Evolutionary conservation across 2,797 vertebrate species (phyloP).

Genomic region (Anguilla megastoma): DNA sequence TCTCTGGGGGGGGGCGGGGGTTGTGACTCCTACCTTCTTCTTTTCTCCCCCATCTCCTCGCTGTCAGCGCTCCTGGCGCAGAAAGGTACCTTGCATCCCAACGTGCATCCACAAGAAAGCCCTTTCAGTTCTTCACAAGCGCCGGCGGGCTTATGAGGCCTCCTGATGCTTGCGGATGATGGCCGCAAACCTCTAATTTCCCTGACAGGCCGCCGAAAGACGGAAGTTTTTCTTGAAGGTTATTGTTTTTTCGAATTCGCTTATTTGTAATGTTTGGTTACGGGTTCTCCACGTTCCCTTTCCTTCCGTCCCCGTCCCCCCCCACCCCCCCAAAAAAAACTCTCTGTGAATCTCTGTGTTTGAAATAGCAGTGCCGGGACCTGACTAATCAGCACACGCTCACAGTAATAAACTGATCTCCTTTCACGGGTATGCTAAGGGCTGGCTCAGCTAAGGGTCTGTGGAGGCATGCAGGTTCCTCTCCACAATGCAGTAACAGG

Average conservation of each 20-base stretch:
- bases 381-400: slow-evolving; percentile 49
- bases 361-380: slow-evolving; percentile 36
- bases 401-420: slow-evolving; percentile 48
- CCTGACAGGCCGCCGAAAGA: slow-evolving; percentile 76
- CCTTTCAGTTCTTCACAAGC: slow-evolving; percentile 85
- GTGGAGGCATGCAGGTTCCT: neutral
- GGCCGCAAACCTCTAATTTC: slow-evolving; percentile 97
- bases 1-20: neutral
- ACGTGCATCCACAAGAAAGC: slow-evolving; percentile 83
- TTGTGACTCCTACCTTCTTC: slow-evolving; percentile 47
- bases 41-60: slow-evolving; percentile 78
- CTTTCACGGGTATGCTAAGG: neutral
- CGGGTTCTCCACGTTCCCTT: slow-evolving; percentile 26
- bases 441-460: neutral
- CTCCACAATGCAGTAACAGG: neutral
- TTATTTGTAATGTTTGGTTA: slow-evolving; percentile 44
- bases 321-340: neutral
- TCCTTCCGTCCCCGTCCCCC: slow-evolving; percentile 21
- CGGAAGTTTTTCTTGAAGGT: slow-evolving; percentile 65
- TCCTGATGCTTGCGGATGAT: slow-evolving; percentile 81
- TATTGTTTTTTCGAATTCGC: slow-evolving; percentile 75
- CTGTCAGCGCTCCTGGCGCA: slow-evolving; percentile 75
- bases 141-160: slow-evolving; percentile 86
- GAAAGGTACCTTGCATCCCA: slow-evolving; percentile 80
- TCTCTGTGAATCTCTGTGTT: neutral